Conservation (phyloP, 2,113 vertebrate species). For the Pelusios castaneus region DNA sequence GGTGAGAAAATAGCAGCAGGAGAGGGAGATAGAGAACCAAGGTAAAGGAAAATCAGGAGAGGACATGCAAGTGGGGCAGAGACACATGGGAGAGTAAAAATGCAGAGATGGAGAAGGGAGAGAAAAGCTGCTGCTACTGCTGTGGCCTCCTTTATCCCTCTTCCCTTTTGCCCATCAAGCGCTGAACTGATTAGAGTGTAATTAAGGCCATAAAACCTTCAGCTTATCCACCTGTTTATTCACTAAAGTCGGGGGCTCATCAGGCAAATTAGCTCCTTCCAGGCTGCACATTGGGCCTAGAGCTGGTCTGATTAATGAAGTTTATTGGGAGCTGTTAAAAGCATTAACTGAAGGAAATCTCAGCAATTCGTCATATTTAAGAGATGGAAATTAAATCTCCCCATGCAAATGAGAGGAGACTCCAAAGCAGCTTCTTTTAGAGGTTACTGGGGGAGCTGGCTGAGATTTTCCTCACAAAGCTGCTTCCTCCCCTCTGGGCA, state of each 20-base stretch:
- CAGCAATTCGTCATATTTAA: constrained; percentile 99
- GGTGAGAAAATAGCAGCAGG: neutral
- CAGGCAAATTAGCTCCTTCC: constrained; percentile 89
- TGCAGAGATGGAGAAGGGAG: neutral
- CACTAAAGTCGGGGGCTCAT: constrained; percentile 93
- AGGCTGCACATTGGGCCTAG: constrained; percentile 84
- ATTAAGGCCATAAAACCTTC: constrained; percentile 98
- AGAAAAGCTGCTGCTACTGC: constrained; percentile 58
- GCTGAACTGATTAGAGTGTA: constrained; percentile 98
- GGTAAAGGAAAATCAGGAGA: neutral
- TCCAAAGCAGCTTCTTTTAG: constrained; percentile 70
- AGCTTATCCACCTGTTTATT: constrained; percentile 99
- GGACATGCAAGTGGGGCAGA: neutral
- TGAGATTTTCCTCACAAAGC: constrained; percentile 10
- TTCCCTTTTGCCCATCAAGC: constrained; percentile 84
- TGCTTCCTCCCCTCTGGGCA: neutral
- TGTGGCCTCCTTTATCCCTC: constrained; percentile 1
- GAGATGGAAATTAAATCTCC: constrained; percentile 95
- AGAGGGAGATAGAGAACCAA: neutral
- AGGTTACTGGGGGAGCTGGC: constrained; percentile 71
- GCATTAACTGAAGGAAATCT: constrained; percentile 98
- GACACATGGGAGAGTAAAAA: neutral
- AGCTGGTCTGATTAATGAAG: constrained; percentile 97
- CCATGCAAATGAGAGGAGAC: constrained; percentile 85
- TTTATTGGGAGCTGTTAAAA: constrained; percentile 99